These are phyloP conservation scores for Anthoptus insignis DNA, from an alignment of 2,888 invertebrate species.

Conservation along the genomic window DNA sequence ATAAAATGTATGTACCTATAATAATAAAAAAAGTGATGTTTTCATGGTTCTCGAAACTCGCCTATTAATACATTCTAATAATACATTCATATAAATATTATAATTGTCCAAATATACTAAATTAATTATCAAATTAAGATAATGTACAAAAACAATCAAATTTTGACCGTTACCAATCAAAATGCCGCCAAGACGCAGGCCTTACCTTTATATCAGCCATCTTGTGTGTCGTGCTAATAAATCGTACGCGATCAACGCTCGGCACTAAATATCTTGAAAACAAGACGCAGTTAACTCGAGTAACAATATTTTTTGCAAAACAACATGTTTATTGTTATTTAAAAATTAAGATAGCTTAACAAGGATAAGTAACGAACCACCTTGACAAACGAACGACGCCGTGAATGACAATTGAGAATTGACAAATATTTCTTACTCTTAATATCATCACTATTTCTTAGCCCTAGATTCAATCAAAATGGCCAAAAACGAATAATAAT, in stretches of 20 bases:
- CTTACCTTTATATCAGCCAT: constrained; percentile 87
- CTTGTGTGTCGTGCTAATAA: constrained; percentile 68
- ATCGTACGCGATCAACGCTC: constrained; percentile 75
- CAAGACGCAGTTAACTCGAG: constrained; percentile 61
- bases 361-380: constrained; percentile 65
- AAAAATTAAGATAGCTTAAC: constrained; percentile 58
- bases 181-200: constrained; percentile 79
- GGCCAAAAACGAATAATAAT: too few species aligned
- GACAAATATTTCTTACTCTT: not conserved
- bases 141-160: constrained; percentile 51
- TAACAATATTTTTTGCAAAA: constrained; percentile 60
- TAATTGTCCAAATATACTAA: not conserved
- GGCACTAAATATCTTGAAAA: constrained; percentile 62
- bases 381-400: constrained; percentile 66
- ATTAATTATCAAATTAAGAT: not conserved
- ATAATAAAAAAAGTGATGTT: too few species aligned
- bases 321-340: constrained; percentile 64
- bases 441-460: not conserved
- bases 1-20: too few species aligned
- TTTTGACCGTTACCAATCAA: constrained; percentile 77
- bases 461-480: constrained; percentile 5
- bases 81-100: not conserved
- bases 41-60: too few species aligned
- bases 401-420: constrained; percentile 58
- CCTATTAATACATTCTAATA: too few species aligned